Base-by-base conservation (phyloP, 2,797 vertebrate genomes). In the Menidia menidia region DNA sequence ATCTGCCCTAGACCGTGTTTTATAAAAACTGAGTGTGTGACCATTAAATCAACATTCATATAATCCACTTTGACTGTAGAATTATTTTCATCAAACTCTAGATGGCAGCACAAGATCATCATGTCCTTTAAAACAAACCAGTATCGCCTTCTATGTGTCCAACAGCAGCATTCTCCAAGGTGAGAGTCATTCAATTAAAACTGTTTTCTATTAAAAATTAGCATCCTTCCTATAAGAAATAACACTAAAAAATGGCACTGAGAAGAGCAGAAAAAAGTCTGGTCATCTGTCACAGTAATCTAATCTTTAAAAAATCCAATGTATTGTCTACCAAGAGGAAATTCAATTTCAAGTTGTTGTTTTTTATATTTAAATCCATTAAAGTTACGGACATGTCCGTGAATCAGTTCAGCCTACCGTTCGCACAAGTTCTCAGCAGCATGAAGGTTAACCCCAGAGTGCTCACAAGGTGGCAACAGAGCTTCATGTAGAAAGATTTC, bases 101-200 rank as follows among this genome's bases (percentile, higher is more conserved):
- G 89, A 50, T 83, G 82, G 84, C 84, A 82, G 82, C 64, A 84
- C 57, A 73, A 55, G n/a, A 61, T 60, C 47, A 50, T 16, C 1
- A 45, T 14, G 1, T 6, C 18, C 3, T 19, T 65, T 4, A 3
- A 8, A 32, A 9, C 12, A 11, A 48, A 56, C 11, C 39, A 52
- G 44, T n/a, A 1, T 15, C 60, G 39, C 63, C 54, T 48, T 62
- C 43, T 25, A 12, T 25, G 18, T 50, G 48, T 50, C 3, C 4
- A n/a, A 50, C 18, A 25, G 18, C 18, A 7, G 16, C 14, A 15
- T 5, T 47, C 45, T 47, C n/a, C 12, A 50, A 50, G 4, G 3
- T 11, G 18, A 10, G 12, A 19, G 19, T 31, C 8, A 48, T 30
- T 39, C 1, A 1, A 25, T 18, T 7, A 19, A 9, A 50, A 18